phyloP scores from a whole-genome alignment of 2,797 vertebrate species.

The Anguilla pacifica region DNA sequence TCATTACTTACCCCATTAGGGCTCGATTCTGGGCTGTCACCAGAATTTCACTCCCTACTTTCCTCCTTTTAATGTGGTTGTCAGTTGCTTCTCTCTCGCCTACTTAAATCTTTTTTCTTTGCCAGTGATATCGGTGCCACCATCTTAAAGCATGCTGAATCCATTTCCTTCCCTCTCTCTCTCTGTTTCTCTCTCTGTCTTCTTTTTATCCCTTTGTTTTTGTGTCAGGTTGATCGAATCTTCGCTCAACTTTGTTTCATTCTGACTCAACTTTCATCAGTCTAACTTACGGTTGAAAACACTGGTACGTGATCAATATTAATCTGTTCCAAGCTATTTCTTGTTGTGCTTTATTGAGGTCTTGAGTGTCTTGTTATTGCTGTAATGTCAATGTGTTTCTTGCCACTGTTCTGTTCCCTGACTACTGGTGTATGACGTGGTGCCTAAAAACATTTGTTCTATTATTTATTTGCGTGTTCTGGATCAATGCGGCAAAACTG shows the following conservation, averaged over 20 bases:
- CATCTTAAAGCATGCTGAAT: neutral
- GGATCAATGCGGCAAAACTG: neutral
- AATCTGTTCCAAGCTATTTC: neutral
- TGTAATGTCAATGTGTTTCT: neutral
- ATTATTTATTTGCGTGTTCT: neutral
- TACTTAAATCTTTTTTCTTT: neutral
- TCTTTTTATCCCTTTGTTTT: neutral
- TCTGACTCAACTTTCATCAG: neutral
- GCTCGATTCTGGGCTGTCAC: neutral
- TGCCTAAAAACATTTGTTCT: neutral
- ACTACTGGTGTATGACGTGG: neutral
- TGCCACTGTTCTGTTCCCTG: neutral
- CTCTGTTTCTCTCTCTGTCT: neutral
- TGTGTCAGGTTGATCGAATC: neutral
- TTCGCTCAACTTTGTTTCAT: neutral
- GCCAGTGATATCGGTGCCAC: neutral
- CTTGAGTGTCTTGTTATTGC: neutral
- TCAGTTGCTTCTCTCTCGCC: neutral
- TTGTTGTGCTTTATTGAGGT: neutral
- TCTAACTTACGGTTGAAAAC: neutral
- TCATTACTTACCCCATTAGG: neutral
- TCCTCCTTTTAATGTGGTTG: neutral
- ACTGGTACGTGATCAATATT: neutral
- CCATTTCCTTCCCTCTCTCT: neutral
- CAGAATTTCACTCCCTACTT: neutral